Percentiles rank a stretch among this genome's conserved stretches.
Conservation (phyloP, 2,797 vertebrate species). For the Tiaroga cobitis region DNA sequence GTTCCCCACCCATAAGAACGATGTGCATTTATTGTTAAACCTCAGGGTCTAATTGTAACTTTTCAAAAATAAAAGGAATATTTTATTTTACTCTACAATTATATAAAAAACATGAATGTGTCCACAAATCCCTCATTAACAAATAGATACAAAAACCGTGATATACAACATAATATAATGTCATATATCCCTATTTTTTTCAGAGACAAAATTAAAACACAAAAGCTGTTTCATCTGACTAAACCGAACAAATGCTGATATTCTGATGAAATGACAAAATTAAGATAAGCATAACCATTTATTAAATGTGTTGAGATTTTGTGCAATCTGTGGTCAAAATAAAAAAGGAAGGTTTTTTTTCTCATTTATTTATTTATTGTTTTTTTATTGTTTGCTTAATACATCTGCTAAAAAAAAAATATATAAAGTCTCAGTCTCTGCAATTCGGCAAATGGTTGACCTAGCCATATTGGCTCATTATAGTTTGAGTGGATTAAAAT, state of each 20-base stretch:
- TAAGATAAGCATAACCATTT: not conserved
- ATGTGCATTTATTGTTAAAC: no score
- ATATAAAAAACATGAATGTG: not conserved
- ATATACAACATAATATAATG: not conserved
- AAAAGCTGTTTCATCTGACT: no score
- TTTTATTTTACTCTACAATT: not conserved
- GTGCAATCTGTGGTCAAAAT: not conserved
- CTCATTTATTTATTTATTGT: not conserved
- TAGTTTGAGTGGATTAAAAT: slow-evolving; percentile 83
- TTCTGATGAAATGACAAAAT: not conserved
- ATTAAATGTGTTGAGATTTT: not conserved
- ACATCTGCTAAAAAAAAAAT: slow-evolving; percentile 26
- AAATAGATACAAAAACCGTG: not conserved
- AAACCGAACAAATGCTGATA: not conserved
- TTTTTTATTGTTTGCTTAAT: not conserved
- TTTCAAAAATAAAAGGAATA: not conserved
- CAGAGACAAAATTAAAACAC: no score
- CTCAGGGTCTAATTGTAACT: no score
- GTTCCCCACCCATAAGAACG: no score
- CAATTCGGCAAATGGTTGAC: slow-evolving; percentile 61
- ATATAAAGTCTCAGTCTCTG: slow-evolving; percentile 26
- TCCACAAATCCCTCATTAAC: not conserved
- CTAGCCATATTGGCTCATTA: slow-evolving; percentile 74
- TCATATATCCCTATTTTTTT: not conserved
- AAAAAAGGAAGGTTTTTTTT: no score